These are phyloP conservation scores for Coreoperca whiteheadi DNA, from an alignment of 2,113 vertebrate species.

Conservation along the genomic window DNA sequence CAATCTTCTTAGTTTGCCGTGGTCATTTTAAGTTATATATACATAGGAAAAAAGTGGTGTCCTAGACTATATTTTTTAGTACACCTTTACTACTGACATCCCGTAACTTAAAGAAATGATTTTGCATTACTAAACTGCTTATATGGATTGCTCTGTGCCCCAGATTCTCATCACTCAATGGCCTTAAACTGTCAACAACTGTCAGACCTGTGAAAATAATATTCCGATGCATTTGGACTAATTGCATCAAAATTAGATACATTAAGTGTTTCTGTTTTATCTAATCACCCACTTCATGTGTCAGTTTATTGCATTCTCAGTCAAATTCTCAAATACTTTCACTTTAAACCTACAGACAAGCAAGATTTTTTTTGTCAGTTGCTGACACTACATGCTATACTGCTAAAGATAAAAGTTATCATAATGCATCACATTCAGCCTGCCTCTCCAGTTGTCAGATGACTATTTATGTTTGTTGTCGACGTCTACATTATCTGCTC, in stretches of 20 bases:
- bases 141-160: constrained; percentile 14
- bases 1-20: constrained; percentile 7
- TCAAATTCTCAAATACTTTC: constrained; percentile 1
- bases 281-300: not conserved
- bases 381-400: constrained; percentile 13
- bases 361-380: not conserved
- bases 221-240: constrained; percentile 9
- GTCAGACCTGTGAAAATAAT: constrained; percentile 20
- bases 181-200: constrained; percentile 50
- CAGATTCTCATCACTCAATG: constrained; percentile 41
- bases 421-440: constrained; percentile 41
- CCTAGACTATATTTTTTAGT: not conserved
- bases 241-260: constrained; percentile 7
- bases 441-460: constrained; percentile 44
- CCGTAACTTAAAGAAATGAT: not conserved
- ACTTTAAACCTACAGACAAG: constrained; percentile 1
- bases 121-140: not conserved
- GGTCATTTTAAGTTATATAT: constrained; percentile 6
- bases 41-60: not conserved
- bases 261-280: not conserved
- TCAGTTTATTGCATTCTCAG: not conserved
- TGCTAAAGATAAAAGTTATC: constrained; percentile 54
- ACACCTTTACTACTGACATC: not conserved
- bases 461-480: constrained; percentile 53
- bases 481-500: constrained; percentile 55